Conservation (phyloP, 2,113 vertebrate species). For the Promerops cafer region DNA sequence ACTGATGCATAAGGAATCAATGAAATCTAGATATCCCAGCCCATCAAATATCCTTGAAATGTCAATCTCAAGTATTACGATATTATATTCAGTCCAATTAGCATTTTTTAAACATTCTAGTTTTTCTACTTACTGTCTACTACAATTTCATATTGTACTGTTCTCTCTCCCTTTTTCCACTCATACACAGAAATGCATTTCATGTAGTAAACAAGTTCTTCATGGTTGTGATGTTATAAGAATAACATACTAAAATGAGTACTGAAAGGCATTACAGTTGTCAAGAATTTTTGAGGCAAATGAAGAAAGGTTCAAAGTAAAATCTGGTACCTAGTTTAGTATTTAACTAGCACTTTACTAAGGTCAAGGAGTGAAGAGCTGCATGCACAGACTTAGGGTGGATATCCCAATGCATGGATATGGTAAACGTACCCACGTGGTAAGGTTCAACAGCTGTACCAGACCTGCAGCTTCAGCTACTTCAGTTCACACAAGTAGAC, state of each 20-base stretch:
- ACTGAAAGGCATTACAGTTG: neutral
- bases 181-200: neutral
- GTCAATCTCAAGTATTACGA: neutral
- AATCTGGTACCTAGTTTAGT: neutral
- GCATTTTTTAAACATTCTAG: rapidly evolving
- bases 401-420: neutral
- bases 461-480: neutral
- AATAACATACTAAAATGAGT: neutral
- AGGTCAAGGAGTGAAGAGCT: neutral
- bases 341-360: neutral
- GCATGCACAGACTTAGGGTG: neutral
- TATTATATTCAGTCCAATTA: neutral
- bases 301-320: neutral
- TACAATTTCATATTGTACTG: neutral
- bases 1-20: neutral
- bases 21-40: neutral
- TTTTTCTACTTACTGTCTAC: neutral
- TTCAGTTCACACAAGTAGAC: neutral
- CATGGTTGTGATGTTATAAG: neutral
- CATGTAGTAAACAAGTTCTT: neutral
- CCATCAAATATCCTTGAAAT: neutral
- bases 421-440: neutral
- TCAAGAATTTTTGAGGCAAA: neutral
- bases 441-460: neutral
- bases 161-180: neutral